These are phyloP conservation scores for Bactericera cockerelli DNA, from an alignment of 1,140 invertebrate genomes.

Conservation along the genomic window DNA sequence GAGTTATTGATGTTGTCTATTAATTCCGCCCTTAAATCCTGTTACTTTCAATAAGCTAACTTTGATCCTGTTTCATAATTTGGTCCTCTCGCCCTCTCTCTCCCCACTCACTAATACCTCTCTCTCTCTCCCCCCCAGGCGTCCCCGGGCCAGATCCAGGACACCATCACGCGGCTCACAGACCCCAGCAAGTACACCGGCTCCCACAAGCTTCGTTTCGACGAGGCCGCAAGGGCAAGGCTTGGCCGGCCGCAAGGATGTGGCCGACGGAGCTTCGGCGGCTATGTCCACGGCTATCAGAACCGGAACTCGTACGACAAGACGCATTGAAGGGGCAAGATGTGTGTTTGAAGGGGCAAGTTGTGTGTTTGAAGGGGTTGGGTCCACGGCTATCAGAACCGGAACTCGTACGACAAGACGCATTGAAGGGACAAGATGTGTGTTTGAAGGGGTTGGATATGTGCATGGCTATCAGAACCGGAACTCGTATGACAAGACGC, in stretches of 20 bases:
- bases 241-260: constrained; percentile 85
- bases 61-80: no score
- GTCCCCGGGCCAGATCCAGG: constrained; percentile 42
- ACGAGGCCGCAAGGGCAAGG: no score
- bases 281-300: constrained; percentile 79
- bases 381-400: constrained; percentile 72
- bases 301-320: constrained; percentile 61
- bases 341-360: constrained; percentile 56
- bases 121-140: no score
- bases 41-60: no score
- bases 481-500: constrained; percentile 49
- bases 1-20: no score
- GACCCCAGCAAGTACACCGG: constrained; percentile 82
- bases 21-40: no score
- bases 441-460: constrained; percentile 63
- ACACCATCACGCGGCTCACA: constrained; percentile 71
- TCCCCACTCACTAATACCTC: no score
- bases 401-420: constrained; percentile 50
- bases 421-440: constrained; percentile 62
- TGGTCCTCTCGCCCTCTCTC: no score
- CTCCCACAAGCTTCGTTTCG: constrained; percentile 67
- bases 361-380: constrained; percentile 62
- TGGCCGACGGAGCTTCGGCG: constrained; percentile 65
- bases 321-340: constrained; percentile 30
- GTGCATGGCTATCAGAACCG: constrained; percentile 76